Evolutionary conservation across 1,140 invertebrate genomes (phyloP), one percentile per base, ranked within the genome.

Genomic region (Megathymus violae): DNA sequence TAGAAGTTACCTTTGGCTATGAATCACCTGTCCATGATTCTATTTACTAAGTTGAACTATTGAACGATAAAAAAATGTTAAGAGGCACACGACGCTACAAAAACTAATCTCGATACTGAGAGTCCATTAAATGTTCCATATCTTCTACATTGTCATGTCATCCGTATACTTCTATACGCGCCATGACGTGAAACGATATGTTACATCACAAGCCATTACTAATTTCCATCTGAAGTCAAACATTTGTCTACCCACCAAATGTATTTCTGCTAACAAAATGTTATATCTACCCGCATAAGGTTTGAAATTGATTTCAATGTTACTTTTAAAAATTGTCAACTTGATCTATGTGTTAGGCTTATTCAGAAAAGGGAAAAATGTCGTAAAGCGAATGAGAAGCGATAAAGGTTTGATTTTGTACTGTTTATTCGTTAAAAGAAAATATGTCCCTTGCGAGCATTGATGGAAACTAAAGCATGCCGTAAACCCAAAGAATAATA

Each of bases 191-290:
- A 47, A 27, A 59, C 61, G 47, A 54, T 54, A 44, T 51, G 51
- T 54, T 54, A 54, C 38, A 27, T 54, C 51, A 54, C 34, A 54
- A 40, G 36, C 51, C 51, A 41, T 54, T 19, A 54, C 51, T 54
- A 54, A 46, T 46, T 63, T 52, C 41, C 61, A 54, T 63, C 43
- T 54, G 50, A 63, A 52, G 48, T 52, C 31, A 54, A 63, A 63
- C 61, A 63, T 63, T 63, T 63, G 50, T 54, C 38, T 54, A 13
- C 9, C 9, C 13, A 43, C 38, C 11, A 43, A 43, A 10, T 54
- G 7, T 27, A 0, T 41, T 54, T 54, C 11, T 19, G 7, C 41
- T 9, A 1, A 25, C 19, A 43, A 43, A 14, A 43, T 25, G 11
- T 15, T 54, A 43, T 15, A 16, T 43, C 36, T 6, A 15, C 3